phyloP scores from a whole-genome alignment of 64 coral and sea anemone species.

The Pocillopora verrucosa region DNA sequence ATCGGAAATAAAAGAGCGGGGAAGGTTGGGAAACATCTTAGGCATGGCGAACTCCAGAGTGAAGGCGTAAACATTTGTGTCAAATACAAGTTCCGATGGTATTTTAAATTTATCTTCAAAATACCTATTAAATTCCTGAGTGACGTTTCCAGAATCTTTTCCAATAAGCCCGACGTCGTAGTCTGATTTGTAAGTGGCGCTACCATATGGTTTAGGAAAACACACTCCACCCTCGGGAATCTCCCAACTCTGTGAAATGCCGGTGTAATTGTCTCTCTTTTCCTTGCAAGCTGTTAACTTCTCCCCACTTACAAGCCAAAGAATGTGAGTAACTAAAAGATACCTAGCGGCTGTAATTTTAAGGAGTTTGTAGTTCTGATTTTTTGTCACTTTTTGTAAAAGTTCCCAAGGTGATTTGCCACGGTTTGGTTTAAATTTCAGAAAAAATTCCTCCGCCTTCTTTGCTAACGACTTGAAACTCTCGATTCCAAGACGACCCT shows the following conservation, averaged over 20 bases:
- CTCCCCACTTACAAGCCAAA: not conserved
- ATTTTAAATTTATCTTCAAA: constrained; percentile 41
- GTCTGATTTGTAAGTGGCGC: constrained; percentile 55
- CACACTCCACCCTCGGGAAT: constrained; percentile 27
- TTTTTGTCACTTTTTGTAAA: not conserved
- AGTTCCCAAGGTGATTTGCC: not conserved
- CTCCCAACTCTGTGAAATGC: not conserved
- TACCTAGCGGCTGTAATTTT: not conserved
- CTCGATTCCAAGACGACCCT: not conserved
- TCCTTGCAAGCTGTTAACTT: not conserved
- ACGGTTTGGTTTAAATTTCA: not conserved
- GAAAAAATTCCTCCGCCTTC: not conserved
- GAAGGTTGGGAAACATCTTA: constrained; percentile 26
- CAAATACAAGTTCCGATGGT: constrained; percentile 52
- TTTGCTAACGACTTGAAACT: not conserved
- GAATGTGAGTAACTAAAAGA: not conserved
- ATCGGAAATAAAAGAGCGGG: not conserved
- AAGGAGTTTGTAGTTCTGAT: not conserved
- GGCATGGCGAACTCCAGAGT: constrained; percentile 59
- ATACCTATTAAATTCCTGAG: constrained; percentile 51
- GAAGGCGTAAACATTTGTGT: constrained; percentile 52
- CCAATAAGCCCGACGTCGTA: constrained; percentile 70
- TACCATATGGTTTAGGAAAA: constrained; percentile 66
- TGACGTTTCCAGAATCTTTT: constrained; percentile 39
- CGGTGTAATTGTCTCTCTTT: not conserved